phyloP scores from a whole-genome alignment of 1,140 invertebrate genomes.

The Zaprionus vittiger region DNA sequence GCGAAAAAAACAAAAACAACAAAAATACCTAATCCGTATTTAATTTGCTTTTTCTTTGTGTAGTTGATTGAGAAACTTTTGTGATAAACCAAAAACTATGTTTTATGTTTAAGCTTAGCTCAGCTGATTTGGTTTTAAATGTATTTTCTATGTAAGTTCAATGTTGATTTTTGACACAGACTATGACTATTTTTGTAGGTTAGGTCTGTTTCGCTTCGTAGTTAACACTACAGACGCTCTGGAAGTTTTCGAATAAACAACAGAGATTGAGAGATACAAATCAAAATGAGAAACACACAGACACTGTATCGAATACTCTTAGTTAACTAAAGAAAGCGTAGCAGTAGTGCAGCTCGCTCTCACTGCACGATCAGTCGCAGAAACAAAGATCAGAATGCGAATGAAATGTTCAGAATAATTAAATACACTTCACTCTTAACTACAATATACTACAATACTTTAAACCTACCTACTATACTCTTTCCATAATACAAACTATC shows the following conservation, averaged over 20 bases:
- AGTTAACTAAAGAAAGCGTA: slow-evolving; percentile 27
- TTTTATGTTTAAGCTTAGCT: slow-evolving; percentile 45
- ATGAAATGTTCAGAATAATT: neutral
- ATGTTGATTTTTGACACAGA: slow-evolving; percentile 49
- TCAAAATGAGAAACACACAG: slow-evolving; percentile 10
- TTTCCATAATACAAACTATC: slow-evolving; percentile 81
- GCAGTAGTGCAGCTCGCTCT: slow-evolving; percentile 44
- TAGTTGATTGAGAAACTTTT: slow-evolving; percentile 42
- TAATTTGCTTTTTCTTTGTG: slow-evolving; percentile 57
- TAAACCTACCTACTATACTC: slow-evolving; percentile 64
- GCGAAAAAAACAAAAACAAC: slow-evolving; percentile 10
- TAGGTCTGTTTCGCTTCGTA: slow-evolving; percentile 43
- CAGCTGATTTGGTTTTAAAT: slow-evolving; percentile 39
- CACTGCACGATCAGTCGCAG: slow-evolving; percentile 33
- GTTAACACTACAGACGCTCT: slow-evolving; percentile 35
- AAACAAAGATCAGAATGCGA: slow-evolving; percentile 5
- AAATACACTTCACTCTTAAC: slow-evolving; percentile 58
- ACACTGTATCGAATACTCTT: slow-evolving; percentile 31
- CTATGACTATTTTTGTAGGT: slow-evolving; percentile 27
- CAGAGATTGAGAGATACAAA: slow-evolving; percentile 16
- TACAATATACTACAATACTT: slow-evolving; percentile 49
- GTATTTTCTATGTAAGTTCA: slow-evolving; percentile 32
- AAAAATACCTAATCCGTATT: slow-evolving; percentile 8
- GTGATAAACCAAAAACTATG: slow-evolving; percentile 5
- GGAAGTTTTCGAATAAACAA: slow-evolving; percentile 7